A percentile compares a stretch with the other conserved stretches of the same genome.
Conservation (phyloP, 2,797 vertebrate species). For the Sebastes taczanowskii region DNA sequence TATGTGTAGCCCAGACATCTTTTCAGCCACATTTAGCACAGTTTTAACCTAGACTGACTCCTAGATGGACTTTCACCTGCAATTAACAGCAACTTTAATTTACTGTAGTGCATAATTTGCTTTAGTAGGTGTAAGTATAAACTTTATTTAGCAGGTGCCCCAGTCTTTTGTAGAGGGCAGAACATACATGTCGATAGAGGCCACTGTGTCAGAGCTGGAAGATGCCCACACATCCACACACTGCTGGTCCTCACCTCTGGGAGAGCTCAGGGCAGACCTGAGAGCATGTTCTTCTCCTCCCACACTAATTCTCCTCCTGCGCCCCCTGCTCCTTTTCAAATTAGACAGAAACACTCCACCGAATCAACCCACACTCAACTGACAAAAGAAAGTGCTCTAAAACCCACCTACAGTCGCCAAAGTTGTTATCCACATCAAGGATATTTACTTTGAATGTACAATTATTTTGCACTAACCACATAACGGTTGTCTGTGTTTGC, state of each 20-base stretch:
- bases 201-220: neutral
- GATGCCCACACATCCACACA: constrained; percentile 2
- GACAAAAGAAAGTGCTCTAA: constrained; percentile 23
- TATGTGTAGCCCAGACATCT: neutral
- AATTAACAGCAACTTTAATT: neutral
- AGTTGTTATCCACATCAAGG: neutral
- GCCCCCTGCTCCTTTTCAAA: constrained; percentile 25
- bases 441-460: no score
- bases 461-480: no score
- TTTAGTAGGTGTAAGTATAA: neutral
- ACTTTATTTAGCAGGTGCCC: neutral
- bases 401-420: neutral
- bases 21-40: neutral
- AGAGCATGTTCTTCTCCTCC: constrained; percentile 19
- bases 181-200: neutral
- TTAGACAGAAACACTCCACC: constrained; percentile 39
- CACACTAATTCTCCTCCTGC: constrained; percentile 28
- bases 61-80: neutral
- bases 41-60: neutral
- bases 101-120: neutral
- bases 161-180: neutral
- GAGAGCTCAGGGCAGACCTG: constrained; percentile 1
- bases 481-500: no score
- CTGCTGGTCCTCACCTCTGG: neutral
- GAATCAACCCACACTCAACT: constrained; percentile 6